Conservation (phyloP, 2,888 invertebrate species). For the Invenusta paracnida region DNA sequence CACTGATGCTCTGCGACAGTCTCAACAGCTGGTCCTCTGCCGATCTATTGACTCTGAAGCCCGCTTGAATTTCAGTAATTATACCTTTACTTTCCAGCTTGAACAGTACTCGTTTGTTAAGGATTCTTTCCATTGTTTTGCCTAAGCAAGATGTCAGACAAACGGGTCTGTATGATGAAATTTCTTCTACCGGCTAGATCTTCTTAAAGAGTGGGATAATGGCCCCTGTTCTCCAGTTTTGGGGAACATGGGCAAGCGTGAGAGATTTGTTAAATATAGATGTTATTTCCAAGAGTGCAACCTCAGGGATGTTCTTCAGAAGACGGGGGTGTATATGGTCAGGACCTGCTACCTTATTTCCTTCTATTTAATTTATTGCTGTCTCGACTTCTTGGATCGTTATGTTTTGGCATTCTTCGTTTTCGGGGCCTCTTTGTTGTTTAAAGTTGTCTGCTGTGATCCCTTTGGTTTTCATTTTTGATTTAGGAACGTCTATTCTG, state of each 20-base stretch:
- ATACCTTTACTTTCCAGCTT: neutral
- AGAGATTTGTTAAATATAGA: neutral
- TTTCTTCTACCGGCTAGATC: neutral
- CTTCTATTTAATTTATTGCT: neutral
- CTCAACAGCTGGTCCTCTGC: neutral
- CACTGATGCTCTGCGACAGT: neutral
- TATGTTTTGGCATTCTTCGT: neutral
- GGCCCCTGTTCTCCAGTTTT: neutral
- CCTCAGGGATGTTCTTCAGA: neutral
- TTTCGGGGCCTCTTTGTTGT: neutral
- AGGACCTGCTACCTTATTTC: neutral
- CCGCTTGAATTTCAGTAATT: neutral
- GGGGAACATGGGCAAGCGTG: neutral
- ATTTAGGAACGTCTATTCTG: neutral
- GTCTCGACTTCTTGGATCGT: neutral
- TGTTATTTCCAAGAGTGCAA: neutral
- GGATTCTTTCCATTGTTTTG: neutral
- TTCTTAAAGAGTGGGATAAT: neutral
- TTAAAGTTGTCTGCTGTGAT: no score
- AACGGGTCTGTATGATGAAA: neutral
- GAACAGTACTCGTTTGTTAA: neutral
- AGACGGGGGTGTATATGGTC: neutral
- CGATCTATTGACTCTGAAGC: neutral
- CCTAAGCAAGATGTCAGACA: neutral
- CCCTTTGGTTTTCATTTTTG: neutral